These are phyloP conservation scores for Heliconius hortense DNA, from an alignment of 2,888 invertebrate species.

Conservation along the genomic window DNA sequence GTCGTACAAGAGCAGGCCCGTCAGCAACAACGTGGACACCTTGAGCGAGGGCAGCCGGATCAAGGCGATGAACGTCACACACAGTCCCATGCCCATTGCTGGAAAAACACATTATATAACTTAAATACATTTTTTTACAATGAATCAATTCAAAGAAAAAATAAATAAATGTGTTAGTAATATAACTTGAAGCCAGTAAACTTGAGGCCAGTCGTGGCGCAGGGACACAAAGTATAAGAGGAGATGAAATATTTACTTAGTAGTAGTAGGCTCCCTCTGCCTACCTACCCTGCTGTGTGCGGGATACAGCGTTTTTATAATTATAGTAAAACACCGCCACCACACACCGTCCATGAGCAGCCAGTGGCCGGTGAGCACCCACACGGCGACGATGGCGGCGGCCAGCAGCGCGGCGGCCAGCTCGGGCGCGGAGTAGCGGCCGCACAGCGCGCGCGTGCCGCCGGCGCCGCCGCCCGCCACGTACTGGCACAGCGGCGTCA, in stretches of 20 bases:
- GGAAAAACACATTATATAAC: constrained; percentile 39
- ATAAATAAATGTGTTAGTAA: no score
- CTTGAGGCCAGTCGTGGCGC: no score
- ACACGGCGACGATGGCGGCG: constrained; percentile 96
- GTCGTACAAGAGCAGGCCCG: constrained; percentile 96
- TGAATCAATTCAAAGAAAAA: background rate
- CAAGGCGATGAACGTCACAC: constrained; percentile 98
- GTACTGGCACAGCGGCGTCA: constrained; percentile 98
- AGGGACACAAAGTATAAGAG: no score
- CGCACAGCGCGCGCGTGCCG: constrained; percentile 91
- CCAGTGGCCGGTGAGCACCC: constrained; percentile 99
- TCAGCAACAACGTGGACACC: constrained; percentile 93
- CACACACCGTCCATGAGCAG: constrained; percentile 98
- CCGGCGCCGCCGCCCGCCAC: constrained; percentile 71
- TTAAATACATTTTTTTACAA: background rate
- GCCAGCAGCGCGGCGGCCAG: constrained; percentile 95
- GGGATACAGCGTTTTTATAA: no score
- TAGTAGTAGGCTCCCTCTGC: no score
- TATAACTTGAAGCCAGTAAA: no score
- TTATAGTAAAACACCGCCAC: no score
- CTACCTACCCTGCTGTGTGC: no score
- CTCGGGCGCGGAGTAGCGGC: constrained; percentile 96
- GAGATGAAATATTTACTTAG: no score
- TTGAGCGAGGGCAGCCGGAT: constrained; percentile 97
- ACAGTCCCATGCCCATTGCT: constrained; percentile 99